A percentile compares a stretch with the other conserved stretches of the same genome.
These are phyloP conservation scores for Brachyalestes nurse DNA, from an alignment of 2,797 vertebrate species.

Conservation along the genomic window DNA sequence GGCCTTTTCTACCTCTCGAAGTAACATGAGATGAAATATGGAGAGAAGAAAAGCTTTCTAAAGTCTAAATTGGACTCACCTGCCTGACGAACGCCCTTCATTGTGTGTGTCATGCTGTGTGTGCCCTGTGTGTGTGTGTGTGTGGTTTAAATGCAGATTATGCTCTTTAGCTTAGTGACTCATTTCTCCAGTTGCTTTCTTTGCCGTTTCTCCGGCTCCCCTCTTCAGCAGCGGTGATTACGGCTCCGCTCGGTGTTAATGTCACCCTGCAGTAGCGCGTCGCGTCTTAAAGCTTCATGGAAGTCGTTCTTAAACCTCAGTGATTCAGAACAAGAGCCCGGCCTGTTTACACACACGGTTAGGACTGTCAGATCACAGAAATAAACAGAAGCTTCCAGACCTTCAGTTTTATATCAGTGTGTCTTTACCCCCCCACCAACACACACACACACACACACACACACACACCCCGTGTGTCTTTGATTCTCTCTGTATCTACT, in stretches of 20 bases:
- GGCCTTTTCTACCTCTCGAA: too few species aligned
- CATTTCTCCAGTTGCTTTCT: constrained; percentile 45
- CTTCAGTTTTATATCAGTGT: not conserved
- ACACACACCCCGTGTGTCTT: not conserved
- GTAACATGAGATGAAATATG: too few species aligned
- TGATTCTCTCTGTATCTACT: constrained; percentile 7
- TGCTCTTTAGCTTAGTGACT: constrained; percentile 41
- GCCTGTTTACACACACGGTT: not conserved
- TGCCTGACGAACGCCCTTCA: not conserved
- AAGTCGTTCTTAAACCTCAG: not conserved
- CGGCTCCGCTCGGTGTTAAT: constrained; percentile 24
- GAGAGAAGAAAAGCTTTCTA: not conserved
- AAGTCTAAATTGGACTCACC: not conserved
- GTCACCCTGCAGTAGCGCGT: constrained; percentile 13
- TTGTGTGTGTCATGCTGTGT: not conserved
- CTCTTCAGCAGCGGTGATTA: constrained; percentile 31
- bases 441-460: too few species aligned
- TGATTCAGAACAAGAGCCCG: not conserved
- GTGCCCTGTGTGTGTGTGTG: not conserved
- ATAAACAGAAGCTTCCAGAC: not conserved
- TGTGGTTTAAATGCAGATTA: constrained; percentile 24
- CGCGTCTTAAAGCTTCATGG: constrained; percentile 1
- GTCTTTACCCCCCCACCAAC: not conserved
- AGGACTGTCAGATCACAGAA: constrained; percentile 4
- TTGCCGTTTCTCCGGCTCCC: not conserved